Evolutionary conservation across 1,140 invertebrate species (phyloP).

Genomic region (Drosophila oshimai): DNA sequence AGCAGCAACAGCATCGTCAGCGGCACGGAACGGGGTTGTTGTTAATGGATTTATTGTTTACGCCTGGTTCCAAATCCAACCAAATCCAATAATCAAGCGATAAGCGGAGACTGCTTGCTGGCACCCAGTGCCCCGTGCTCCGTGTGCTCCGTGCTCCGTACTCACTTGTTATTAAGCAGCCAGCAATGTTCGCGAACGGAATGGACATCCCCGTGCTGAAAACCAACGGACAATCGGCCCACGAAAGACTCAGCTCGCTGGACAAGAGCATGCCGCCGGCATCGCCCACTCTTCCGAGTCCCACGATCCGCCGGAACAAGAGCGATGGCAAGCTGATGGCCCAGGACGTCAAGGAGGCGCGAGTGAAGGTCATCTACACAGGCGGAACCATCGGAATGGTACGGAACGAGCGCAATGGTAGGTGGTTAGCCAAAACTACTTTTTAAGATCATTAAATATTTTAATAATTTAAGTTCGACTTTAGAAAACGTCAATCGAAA

Average conservation of each 20-base stretch:
- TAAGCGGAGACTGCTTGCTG: neutral
- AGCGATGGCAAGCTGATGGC: constrained; percentile 70
- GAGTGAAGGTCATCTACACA: constrained; percentile 92
- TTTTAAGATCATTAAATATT: too few relatives aligned
- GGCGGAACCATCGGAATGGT: constrained; percentile 96
- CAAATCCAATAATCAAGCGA: neutral
- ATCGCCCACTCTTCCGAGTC: constrained; percentile 54
- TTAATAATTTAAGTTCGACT: too few relatives aligned
- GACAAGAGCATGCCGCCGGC: constrained; percentile 31
- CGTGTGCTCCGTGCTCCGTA: too few relatives aligned
- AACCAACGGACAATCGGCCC: neutral
- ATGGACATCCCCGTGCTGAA: neutral
- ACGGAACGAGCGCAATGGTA: constrained; percentile 88
- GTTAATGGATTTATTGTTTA: constrained; percentile 37
- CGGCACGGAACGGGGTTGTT: neutral
- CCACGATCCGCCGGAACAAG: constrained; percentile 59
- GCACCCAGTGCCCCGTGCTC: neutral
- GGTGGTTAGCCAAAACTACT: constrained; percentile 17
- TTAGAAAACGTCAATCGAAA: too few relatives aligned
- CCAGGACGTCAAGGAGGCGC: constrained; percentile 82
- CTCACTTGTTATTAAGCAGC: neutral
- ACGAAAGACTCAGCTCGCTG: constrained; percentile 16
- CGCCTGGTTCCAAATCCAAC: neutral
- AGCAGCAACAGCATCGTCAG: too few relatives aligned
- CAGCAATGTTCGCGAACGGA: constrained; percentile 25